Conservation (phyloP, 2,113 vertebrate genomes). For the Epinephelus lanceolatus region DNA sequence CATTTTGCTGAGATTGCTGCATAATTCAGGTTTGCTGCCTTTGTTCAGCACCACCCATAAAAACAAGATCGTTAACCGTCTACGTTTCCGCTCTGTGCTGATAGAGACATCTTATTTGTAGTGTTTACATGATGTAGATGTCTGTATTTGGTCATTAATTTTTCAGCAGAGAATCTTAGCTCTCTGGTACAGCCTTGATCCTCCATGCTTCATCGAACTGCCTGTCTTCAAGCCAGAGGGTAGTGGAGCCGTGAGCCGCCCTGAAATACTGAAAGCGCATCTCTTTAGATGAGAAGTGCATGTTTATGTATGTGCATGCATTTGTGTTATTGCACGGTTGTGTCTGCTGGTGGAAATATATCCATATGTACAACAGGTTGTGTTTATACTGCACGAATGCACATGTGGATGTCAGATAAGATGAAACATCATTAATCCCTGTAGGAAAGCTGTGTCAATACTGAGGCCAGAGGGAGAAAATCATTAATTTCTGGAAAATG, state of each 20-base stretch:
- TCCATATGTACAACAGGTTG: neutral
- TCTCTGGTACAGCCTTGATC: slow-evolving; percentile 52
- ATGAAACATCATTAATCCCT: slow-evolving; percentile 23
- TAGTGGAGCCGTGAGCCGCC: neutral
- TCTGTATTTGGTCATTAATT: slow-evolving; percentile 67
- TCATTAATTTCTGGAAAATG: slow-evolving; percentile 22
- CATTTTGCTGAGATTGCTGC: slow-evolving; percentile 51
- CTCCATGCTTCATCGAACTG: slow-evolving; percentile 46
- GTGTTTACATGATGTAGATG: slow-evolving; percentile 73
- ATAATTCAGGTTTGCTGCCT: slow-evolving; percentile 52
- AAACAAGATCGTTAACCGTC: slow-evolving; percentile 57
- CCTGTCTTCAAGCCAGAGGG: slow-evolving; percentile 39
- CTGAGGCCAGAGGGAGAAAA: slow-evolving; percentile 8
- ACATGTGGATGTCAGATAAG: neutral
- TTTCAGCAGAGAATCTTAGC: slow-evolving; percentile 60
- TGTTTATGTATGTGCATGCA: neutral
- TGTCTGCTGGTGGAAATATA: neutral
- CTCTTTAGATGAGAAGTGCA: slow-evolving; percentile 2
- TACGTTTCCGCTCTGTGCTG: slow-evolving; percentile 34
- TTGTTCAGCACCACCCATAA: slow-evolving; percentile 54
- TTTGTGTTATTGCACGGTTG: too few relatives aligned
- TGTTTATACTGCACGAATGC: neutral
- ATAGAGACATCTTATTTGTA: slow-evolving; percentile 65
- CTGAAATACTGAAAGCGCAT: neutral
- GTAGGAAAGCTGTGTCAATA: neutral